These are phyloP conservation scores for Corvus hawaiiensis DNA, from an alignment of 2,113 vertebrate genomes.

Conservation along the genomic window DNA sequence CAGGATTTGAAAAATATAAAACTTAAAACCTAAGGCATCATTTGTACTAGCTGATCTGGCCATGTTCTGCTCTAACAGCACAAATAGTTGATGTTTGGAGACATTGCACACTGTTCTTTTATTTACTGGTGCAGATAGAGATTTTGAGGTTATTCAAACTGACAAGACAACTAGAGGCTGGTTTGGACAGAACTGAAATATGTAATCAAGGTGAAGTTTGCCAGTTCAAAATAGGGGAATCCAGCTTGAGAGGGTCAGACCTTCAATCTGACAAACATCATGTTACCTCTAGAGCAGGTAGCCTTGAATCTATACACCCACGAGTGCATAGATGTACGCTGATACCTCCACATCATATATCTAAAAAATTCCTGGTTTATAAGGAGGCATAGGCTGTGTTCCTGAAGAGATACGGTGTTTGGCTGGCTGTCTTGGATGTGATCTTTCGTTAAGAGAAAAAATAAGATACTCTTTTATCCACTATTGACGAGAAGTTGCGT, in stretches of 20 bases:
- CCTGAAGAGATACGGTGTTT: neutral
- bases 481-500: neutral
- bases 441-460: neutral
- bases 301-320: neutral
- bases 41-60: neutral
- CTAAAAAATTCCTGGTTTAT: neutral
- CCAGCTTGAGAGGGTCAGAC: neutral
- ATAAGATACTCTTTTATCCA: neutral
- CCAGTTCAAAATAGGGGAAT: neutral
- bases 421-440: neutral
- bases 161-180: neutral
- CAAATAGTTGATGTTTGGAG: neutral
- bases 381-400: neutral
- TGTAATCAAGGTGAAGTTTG: neutral
- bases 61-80: neutral
- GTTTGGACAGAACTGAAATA: neutral
- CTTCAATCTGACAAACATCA: neutral
- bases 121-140: neutral
- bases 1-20: no score
- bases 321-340: fast-evolving
- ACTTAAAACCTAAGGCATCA: no score
- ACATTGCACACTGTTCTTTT: neutral
- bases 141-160: neutral
- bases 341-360: neutral
- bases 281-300: neutral